These are phyloP conservation scores for Paramormyrops hopkinsi DNA, from an alignment of 2,797 vertebrate genomes.

Conservation along the genomic window DNA sequence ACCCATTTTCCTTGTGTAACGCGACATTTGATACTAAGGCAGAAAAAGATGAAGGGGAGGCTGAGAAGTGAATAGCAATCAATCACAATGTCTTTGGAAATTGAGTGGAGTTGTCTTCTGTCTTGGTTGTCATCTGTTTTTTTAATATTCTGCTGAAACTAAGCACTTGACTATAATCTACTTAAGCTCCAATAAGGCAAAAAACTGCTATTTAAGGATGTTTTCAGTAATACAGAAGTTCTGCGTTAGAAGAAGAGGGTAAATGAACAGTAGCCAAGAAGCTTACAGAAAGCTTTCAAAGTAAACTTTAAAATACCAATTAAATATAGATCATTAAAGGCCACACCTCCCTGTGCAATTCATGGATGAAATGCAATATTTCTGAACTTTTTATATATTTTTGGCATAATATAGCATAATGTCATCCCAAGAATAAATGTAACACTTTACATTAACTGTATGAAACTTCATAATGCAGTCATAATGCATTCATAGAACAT, in stretches of 20 bases:
- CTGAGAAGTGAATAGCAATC: background rate
- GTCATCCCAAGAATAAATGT: background rate
- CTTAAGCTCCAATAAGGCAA: background rate
- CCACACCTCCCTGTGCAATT: background rate
- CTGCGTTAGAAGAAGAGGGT: background rate
- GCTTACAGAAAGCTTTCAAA: background rate
- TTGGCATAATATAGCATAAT: background rate
- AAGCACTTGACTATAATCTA: background rate
- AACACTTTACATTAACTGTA: background rate
- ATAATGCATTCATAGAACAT: background rate
- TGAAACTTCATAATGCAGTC: background rate
- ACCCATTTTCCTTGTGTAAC: background rate
- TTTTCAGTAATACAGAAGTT: background rate
- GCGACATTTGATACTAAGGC: slow-evolving; percentile 11
- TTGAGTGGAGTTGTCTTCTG: background rate
- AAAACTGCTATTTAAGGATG: background rate
- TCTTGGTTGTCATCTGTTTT: background rate
- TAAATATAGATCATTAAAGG: background rate
- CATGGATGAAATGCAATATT: background rate
- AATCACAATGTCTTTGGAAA: background rate
- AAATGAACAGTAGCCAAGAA: too few species aligned
- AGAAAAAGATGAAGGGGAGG: slow-evolving; percentile 1
- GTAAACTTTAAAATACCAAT: background rate
- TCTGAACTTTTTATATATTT: background rate
- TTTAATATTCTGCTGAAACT: background rate